Conservation (phyloP, 2,888 invertebrate genomes). For the Selenia dentaria region DNA sequence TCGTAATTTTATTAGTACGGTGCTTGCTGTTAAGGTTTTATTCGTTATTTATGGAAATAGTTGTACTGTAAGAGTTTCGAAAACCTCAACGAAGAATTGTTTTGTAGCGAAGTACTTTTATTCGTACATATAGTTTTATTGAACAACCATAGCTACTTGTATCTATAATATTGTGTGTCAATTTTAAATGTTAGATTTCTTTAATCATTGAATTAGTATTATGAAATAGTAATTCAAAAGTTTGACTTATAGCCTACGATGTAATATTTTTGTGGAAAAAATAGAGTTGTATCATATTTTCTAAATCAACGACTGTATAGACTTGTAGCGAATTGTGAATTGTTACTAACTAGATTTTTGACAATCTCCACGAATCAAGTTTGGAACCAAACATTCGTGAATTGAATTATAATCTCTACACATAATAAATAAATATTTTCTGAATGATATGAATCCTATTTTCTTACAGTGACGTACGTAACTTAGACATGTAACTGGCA, state of each 20-base stretch:
- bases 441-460: conserved; percentile 78
- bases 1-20: conserved; percentile 73
- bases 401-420: conserved; percentile 62
- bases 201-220: conserved; percentile 70
- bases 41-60: conserved; percentile 61
- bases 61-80: conserved; percentile 50
- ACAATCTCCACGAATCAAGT: conserved; percentile 57
- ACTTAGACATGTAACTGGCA: conserved; percentile 70
- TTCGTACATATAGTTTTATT: conserved; percentile 48
- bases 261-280: conserved; percentile 49
- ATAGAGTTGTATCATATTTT: conserved; percentile 43
- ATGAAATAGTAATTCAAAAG: conserved; percentile 56
- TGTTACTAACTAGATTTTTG: conserved; percentile 67
- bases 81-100: conserved; percentile 67
- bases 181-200: conserved; percentile 56
- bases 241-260: conserved; percentile 51
- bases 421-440: conserved; percentile 68
- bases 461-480: conserved; percentile 77
- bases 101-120: conserved; percentile 53
- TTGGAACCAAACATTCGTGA: conserved; percentile 69
- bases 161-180: conserved; percentile 48
- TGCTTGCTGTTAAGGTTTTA: conserved; percentile 76
- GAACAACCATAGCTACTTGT: conserved; percentile 46
- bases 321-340: conserved; percentile 66
- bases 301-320: conserved; percentile 69